Base-by-base conservation (phyloP, 2,888 invertebrate genomes). In the Macaria liturata region DNA sequence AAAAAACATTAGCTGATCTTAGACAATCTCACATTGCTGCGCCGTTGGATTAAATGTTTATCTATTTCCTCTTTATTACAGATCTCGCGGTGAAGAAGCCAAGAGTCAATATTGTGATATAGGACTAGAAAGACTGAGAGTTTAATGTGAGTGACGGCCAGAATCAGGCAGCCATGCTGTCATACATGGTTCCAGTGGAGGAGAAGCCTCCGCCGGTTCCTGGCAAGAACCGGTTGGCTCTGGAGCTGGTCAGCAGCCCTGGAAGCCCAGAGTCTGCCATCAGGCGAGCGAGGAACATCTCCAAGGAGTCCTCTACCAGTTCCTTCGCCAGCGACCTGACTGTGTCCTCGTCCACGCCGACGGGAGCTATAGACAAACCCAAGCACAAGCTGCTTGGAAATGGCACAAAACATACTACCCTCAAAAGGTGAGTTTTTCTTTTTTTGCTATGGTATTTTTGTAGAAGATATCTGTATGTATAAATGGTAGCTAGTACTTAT, bases 151-250 rank as follows among this genome's bases (percentile, higher is more conserved):
- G 56, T 59, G 59, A 62, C 58, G 58, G 57, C 45, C 48, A 54
- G 54, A 61, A 31, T 66, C 70, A 55, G 74, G 49, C 81, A 82
- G 82, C 80, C 59, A 96, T 96, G 96, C 91, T 96, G 91, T 96
- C 96, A 69, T 96, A 96, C 82, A 95, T 96, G 95, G 92, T 96
- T 72, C 96, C 96, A 52, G 94, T 95, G 76, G 95, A 95, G 76
- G 95, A 95, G 81, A 95, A 96, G 83, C 95, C 95, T 54, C 95
- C 95, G 55, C 93, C 94, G 68, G 94, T 73, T 81, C 93, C 84
- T 67, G 92, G 80, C 51, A 93, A 93, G 71, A 91, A 91, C 20
- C 86, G 93, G 61, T 75, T 93, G 79, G 91, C 92, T 45, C 76
- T 93, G 62, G 92, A 92, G 63, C 80, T 93, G 78, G 85, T 87